These are phyloP conservation scores for Siniperca knerii DNA, from an alignment of 2,113 vertebrate species.

Conservation along the genomic window DNA sequence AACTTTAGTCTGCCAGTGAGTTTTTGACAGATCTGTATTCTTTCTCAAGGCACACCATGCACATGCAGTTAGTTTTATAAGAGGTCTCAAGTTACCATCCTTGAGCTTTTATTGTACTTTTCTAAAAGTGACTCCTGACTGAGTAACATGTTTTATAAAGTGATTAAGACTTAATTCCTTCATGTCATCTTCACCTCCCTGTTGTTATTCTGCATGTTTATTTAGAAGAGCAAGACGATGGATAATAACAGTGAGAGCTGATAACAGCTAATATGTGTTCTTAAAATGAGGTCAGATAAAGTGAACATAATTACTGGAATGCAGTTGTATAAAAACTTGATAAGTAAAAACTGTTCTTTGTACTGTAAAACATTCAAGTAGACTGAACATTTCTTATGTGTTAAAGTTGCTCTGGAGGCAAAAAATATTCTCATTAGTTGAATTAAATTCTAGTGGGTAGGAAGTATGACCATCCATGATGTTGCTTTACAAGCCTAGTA, in stretches of 20 bases:
- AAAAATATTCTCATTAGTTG: background rate
- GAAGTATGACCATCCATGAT: background rate
- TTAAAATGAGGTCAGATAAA: constrained; percentile 18
- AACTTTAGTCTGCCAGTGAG: constrained; percentile 1
- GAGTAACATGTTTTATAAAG: constrained; percentile 1
- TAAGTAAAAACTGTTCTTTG: background rate
- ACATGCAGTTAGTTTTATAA: background rate
- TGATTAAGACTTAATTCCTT: background rate
- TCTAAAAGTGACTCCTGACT: background rate
- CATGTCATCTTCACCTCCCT: background rate
- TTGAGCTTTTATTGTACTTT: background rate
- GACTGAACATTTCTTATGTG: background rate
- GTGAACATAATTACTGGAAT: background rate
- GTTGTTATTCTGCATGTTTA: constrained; percentile 2
- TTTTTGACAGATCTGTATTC: constrained; percentile 11
- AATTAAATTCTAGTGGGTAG: background rate
- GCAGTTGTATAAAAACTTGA: background rate
- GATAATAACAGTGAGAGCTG: background rate
- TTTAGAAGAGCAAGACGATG: constrained; percentile 9
- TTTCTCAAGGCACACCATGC: background rate
- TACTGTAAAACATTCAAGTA: background rate
- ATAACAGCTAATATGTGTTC: constrained; percentile 5
- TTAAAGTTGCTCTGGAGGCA: background rate
- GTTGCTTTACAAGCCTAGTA: background rate
- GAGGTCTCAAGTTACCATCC: background rate